These are phyloP conservation scores for Rhopalosiphum maidis DNA, from an alignment of 1,140 invertebrate species.

Conservation along the genomic window DNA sequence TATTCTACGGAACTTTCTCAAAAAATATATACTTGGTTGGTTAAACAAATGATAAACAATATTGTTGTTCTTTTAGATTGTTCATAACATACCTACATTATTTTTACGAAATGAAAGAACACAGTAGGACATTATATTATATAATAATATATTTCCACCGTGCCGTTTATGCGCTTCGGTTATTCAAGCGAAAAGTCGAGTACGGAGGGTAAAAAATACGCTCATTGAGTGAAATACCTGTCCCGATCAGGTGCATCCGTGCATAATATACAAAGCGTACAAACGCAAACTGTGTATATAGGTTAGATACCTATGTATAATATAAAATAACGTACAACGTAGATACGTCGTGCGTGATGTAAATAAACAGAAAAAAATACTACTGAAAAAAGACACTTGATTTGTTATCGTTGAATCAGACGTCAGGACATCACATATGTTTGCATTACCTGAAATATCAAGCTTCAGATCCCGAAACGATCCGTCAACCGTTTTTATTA, in stretches of 20 bases:
- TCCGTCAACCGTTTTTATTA: neutral
- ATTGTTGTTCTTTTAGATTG: slow-evolving; percentile 20
- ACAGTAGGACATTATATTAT: neutral
- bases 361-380: slow-evolving; percentile 13
- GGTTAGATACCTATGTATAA: neutral
- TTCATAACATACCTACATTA: neutral
- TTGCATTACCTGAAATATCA: neutral
- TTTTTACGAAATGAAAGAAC: neutral
- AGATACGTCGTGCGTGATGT: neutral
- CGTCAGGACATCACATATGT: neutral
- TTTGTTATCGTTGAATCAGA: slow-evolving; percentile 14
- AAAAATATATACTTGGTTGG: neutral
- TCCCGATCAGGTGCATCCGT: neutral
- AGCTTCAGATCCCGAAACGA: neutral
- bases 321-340: neutral
- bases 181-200: slow-evolving; percentile 47
- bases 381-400: neutral
- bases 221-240: neutral
- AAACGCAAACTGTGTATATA: slow-evolving; percentile 1
- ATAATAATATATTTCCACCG: neutral
- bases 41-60: slow-evolving; percentile 22
- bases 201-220: neutral
- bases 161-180: slow-evolving; percentile 5
- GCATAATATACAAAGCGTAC: neutral
- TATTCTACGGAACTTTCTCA: neutral